Evolutionary conservation across 2,113 vertebrate genomes (phyloP).

Genomic region (Anser brachyrhynchus): DNA sequence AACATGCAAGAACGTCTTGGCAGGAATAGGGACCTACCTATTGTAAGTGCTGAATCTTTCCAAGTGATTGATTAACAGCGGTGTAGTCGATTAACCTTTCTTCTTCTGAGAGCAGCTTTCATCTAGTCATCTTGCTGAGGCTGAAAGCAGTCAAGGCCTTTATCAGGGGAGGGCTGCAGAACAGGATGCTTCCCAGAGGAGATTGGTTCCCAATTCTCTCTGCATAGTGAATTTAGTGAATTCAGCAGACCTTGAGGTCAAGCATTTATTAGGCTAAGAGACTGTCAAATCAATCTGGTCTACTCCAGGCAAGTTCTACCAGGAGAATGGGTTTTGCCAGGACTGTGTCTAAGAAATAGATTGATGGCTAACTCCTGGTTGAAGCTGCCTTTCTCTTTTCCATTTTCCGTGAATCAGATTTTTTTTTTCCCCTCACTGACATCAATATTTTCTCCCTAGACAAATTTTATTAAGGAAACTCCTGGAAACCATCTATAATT

Average conservation of each 20-base stretch:
- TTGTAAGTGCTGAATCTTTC: conserved; percentile 58
- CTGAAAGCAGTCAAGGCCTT: conserved; percentile 75
- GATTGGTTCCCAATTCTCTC: conserved; percentile 68
- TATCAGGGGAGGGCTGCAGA: conserved; percentile 55
- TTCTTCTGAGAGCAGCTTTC: conserved; percentile 65
- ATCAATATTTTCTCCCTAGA: conserved; percentile 48
- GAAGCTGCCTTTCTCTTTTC: conserved; percentile 51
- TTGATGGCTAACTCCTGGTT: conserved; percentile 62
- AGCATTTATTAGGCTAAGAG: conserved; percentile 75
- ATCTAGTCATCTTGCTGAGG: conserved; percentile 54
- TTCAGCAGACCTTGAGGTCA: conserved; percentile 74
- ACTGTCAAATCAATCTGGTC: conserved; percentile 73
- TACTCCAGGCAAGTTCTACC: conserved; percentile 66
- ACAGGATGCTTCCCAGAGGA: conserved; percentile 58
- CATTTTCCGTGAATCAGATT: conserved; percentile 42
- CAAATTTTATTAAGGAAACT: conserved; percentile 55
- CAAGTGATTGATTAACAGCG: conserved; percentile 70
- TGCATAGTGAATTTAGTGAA: conserved; percentile 71
- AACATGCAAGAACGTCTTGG: conserved; percentile 54
- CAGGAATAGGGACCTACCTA: conserved; percentile 40
- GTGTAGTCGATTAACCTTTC: conserved; percentile 70
- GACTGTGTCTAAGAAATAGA: conserved; percentile 50
- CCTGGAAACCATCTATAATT: conserved; percentile 44
- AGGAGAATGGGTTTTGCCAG: conserved; percentile 65
- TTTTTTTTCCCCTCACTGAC: conserved; percentile 28